Conservation (phyloP, 1,140 invertebrate genomes). For the Tigriopus japonicus region DNA sequence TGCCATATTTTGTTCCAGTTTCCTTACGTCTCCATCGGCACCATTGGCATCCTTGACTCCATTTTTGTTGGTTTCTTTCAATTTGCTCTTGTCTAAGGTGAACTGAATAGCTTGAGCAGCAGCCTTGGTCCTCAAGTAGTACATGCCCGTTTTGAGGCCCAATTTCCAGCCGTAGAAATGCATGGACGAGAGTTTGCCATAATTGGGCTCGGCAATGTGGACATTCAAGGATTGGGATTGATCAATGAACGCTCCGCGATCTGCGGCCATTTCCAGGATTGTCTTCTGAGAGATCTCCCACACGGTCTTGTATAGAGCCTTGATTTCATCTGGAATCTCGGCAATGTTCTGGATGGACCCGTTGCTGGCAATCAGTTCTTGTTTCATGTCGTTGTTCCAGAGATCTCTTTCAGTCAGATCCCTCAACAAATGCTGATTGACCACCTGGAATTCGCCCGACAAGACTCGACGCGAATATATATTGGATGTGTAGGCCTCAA, state of each 20-base stretch:
- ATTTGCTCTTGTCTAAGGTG: constrained; percentile 79
- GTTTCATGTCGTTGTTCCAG: constrained; percentile 95
- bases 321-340: constrained; percentile 68
- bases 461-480: constrained; percentile 84
- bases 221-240: constrained; percentile 96
- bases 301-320: constrained; percentile 87
- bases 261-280: constrained; percentile 91
- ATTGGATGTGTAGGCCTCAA: constrained; percentile 96
- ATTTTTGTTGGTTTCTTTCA: constrained; percentile 28
- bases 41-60: constrained; percentile 20
- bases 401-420: constrained; percentile 76
- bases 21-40: constrained; percentile 11
- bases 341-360: constrained; percentile 82
- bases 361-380: constrained; percentile 68
- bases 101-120: constrained; percentile 93
- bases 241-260: constrained; percentile 93
- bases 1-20: constrained; percentile 41
- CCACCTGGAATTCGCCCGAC: constrained; percentile 75
- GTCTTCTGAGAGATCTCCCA: constrained; percentile 95
- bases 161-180: constrained; percentile 88
- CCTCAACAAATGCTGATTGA: constrained; percentile 86
- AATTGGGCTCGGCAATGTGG: constrained; percentile 82
- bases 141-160: constrained; percentile 98
- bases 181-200: constrained; percentile 86
- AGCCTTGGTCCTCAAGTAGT: constrained; percentile 90